Base-by-base conservation (phyloP, 2,888 invertebrate genomes). In the Dimorphilus gyrociliatus region DNA sequence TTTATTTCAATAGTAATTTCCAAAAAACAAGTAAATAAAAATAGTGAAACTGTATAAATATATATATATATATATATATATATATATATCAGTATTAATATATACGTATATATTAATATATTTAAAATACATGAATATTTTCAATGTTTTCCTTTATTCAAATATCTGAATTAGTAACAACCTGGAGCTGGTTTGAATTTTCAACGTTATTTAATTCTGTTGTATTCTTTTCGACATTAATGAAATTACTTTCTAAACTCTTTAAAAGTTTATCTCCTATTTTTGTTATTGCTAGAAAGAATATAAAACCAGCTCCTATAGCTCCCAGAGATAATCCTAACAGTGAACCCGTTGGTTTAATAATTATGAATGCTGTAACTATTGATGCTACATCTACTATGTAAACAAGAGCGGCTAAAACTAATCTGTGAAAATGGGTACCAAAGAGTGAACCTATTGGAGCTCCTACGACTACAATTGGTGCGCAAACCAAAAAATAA, bases 391-490 rank as follows among this genome's bases (percentile, higher is more conserved):
- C 29, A 19, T 41, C 42, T 12, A 50, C 25, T 6, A 45, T 27
- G 35, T 47, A 46, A 23, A 50, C 40, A 25, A 50, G 27, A 6
- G 29, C 17, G 12, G 49, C 48, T 5, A 48, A 38, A 3, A 43
- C 36, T 15, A 36, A 39, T 5, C 49, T 33, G 24, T 51, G 50
- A 13, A 49, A 39, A 24, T 43, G 46, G 12, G 38, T 40, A 3
- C 45, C 44, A 17, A 49, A 16, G 10, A 46, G 32, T 2, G 45
- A 35, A 3, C 50, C 49, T 14, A 51, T 16, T 1, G 47, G 47
- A 2, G 45, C 46, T 25, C 37, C 43, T 24, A 48, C 23, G 6
- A 40, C 42, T 1, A 38, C 40, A 5, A 46, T 29, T 10, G 42
- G 41, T 1, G 35, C 33, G 18, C 33, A 37, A 16, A 43, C 44